Evolutionary conservation across 1,140 invertebrate species (phyloP), one percentile per base, ranked within the genome.

Genomic region (Antheraea pernyi): DNA sequence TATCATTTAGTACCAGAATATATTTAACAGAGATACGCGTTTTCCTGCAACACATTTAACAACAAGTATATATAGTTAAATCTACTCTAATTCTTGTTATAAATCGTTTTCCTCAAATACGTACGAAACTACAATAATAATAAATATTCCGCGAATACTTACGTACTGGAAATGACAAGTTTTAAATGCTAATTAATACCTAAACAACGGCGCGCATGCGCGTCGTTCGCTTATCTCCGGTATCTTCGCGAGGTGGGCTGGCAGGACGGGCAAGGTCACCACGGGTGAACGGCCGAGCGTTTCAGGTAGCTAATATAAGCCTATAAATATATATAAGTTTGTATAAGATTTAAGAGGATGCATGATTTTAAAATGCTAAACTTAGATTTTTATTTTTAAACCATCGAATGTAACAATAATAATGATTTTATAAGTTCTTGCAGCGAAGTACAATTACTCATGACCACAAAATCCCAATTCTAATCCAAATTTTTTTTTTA

Each of bases 191-290:
- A 13, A 53, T 53, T 53, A n/a, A 10, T 53, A 53, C 11, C 46
- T 53, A 53, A 53, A 53, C 46, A 53, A 53, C 7, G 46, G 46
- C 46, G 46, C 2, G 39, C 46, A 53, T 53, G 46, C 46, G 46
- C 16, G 46, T 53, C 46, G 46, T 2, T 13, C 46, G 60, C 19
- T 61, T 61, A 61, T 61, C 60, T 22, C 16, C 9, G 22, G 19
- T 22, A 61, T 16, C 60, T 11, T 65, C 39, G 62, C 13, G 30
- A n/a, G 62, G 16, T 7, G 62, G 30, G 62, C 9, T 13, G 22
- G 63, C 42, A 53, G 64, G 37, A 65, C 61, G 37, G 22, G 30
- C 72, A 71, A 74, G 69, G 69, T 74, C 61, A 53, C 46, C 46
- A 53, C 37, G 48, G 72, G 69, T 74, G 61, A 70, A 74, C 65